Percentiles rank a stretch among this genome's conserved stretches.
Conservation (phyloP, 2,797 vertebrate genomes). For the Danio albolineatus region DNA sequence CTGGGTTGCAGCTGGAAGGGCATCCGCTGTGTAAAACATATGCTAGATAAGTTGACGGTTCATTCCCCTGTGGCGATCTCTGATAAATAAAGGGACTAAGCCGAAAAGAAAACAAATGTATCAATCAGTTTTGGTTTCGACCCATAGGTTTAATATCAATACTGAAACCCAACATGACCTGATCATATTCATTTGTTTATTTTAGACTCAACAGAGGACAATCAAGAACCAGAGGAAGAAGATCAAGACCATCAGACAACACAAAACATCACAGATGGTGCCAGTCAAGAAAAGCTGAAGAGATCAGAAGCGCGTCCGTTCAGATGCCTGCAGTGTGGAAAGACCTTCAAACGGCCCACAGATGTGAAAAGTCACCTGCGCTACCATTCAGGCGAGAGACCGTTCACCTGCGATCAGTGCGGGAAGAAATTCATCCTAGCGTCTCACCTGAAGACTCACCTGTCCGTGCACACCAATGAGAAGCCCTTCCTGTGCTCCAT, state of each 20-base stretch:
- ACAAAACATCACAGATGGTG: background rate
- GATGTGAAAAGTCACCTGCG: conserved; percentile 17
- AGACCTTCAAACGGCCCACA: conserved; percentile 17
- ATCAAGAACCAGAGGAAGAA: background rate
- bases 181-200: background rate
- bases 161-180: too few species aligned
- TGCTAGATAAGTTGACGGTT: too few species aligned
- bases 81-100: too few species aligned
- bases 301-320: background rate
- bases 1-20: too few species aligned
- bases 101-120: too few species aligned
- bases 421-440: conserved; percentile 1
- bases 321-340: conserved; percentile 22
- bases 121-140: too few species aligned
- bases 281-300: background rate
- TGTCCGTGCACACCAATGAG: background rate
- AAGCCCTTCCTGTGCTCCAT: conserved; percentile 7
- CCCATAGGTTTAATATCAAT: too few species aligned
- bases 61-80: too few species aligned
- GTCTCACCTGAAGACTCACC: background rate
- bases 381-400: conserved; percentile 14
- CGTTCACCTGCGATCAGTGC: conserved; percentile 7
- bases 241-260: conserved; percentile 17
- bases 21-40: too few species aligned
- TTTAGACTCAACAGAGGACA: background rate